Conservation (phyloP, 64 coral and sea anemone genomes). For the Orbicella faveolata region DNA sequence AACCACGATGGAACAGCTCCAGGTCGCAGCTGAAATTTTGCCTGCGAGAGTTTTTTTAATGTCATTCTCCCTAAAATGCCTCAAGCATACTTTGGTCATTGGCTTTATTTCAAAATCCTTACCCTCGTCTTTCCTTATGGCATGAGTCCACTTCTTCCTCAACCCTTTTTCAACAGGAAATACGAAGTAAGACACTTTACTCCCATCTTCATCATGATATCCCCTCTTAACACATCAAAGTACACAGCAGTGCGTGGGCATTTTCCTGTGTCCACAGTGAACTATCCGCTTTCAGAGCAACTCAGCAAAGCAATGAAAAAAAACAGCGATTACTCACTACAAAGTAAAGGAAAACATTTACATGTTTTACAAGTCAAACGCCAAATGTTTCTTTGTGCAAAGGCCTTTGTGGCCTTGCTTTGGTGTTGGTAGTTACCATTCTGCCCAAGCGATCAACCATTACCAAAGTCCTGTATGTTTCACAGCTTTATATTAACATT, state of each 20-base stretch:
- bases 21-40: slow-evolving; percentile 29
- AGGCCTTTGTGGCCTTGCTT: neutral
- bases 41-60: slow-evolving; percentile 61
- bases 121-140: slow-evolving; percentile 55
- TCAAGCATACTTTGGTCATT: slow-evolving; percentile 58
- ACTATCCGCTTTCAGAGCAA: too few relatives aligned
- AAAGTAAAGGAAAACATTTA: too few relatives aligned
- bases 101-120: slow-evolving; percentile 33
- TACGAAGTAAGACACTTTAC: slow-evolving; percentile 47
- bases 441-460: neutral
- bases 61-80: slow-evolving; percentile 56
- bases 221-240: slow-evolving; percentile 47
- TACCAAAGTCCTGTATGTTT: neutral
- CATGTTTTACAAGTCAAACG: neutral
- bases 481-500: too few relatives aligned
- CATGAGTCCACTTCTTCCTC: slow-evolving; percentile 56
- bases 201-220: slow-evolving; percentile 9
- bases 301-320: too few relatives aligned
- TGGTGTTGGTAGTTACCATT: neutral
- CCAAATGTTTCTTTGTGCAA: neutral
- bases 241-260: slow-evolving; percentile 55
- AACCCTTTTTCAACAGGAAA: slow-evolving; percentile 23
- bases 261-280: neutral
- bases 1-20: slow-evolving; percentile 55
- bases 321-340: too few relatives aligned